phyloP scores from a whole-genome alignment of 2,113 vertebrate species.

The Nerophis lumbriciformis region DNA sequence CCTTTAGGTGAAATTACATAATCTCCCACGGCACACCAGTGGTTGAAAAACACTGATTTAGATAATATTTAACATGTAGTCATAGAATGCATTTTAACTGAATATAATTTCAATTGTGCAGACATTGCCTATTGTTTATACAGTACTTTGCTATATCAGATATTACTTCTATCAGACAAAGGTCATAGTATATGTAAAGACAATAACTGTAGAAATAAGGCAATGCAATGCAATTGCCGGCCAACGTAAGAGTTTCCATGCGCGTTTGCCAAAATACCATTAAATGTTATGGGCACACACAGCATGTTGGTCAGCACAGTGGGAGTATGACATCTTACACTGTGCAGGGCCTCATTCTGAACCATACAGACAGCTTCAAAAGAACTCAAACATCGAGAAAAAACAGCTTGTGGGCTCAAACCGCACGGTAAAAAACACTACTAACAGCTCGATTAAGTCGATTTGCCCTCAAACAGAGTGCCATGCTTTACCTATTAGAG shows the following conservation, averaged over 20 bases:
- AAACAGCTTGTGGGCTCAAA: slow-evolving; percentile 50
- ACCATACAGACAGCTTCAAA: slow-evolving; percentile 69
- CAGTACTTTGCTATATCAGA: slow-evolving; percentile 12
- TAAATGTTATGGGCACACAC: slow-evolving; percentile 77
- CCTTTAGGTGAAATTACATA: too few relatives aligned
- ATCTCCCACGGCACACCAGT: too few relatives aligned
- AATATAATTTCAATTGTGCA: slow-evolving; percentile 20
- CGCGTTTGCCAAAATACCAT: slow-evolving; percentile 71
- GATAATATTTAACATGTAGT: too few relatives aligned
- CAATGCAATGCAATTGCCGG: slow-evolving; percentile 60
- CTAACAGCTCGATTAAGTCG: slow-evolving; percentile 42
- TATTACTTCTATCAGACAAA: slow-evolving; percentile 45
- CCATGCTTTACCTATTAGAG: slow-evolving; percentile 23
- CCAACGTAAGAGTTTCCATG: slow-evolving; percentile 76
- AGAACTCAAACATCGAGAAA: slow-evolving; percentile 55
- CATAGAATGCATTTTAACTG: too few relatives aligned
- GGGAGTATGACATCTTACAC: slow-evolving; percentile 76
- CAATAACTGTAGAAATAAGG: slow-evolving; percentile 39
- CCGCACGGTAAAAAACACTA: slow-evolving; percentile 29
- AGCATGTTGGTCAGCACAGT: slow-evolving; percentile 72
- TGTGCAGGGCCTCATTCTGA: slow-evolving; percentile 72
- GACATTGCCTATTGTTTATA: slow-evolving; percentile 42
- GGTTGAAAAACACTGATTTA: too few relatives aligned
- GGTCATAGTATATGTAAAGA: slow-evolving; percentile 49
- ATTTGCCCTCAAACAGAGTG: slow-evolving; percentile 20